Evolutionary conservation across 2,888 invertebrate species (phyloP).

Genomic region (Mimumesa dahlbomi): DNA sequence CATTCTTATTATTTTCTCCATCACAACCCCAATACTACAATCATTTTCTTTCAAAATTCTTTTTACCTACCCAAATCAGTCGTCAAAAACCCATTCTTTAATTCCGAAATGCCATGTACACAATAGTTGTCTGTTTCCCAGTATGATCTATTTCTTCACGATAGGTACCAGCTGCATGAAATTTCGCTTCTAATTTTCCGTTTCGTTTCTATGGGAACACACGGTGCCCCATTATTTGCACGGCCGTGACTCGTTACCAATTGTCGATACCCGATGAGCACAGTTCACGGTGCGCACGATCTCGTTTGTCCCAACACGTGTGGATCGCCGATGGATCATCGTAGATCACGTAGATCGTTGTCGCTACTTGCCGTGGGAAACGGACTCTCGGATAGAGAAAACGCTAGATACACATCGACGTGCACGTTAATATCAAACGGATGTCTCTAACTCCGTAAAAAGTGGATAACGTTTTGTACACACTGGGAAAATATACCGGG

Average conservation of each 20-base stretch:
- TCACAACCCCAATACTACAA: too few species aligned
- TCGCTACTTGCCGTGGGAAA: constrained; percentile 23
- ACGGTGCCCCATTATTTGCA: constrained; percentile 2
- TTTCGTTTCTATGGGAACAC: too few species aligned
- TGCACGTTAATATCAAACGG: constrained; percentile 3
- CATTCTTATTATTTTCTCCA: too few species aligned
- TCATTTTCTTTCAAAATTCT: too few species aligned
- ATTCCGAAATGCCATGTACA: too few species aligned
- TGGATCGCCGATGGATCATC: constrained; percentile 26
- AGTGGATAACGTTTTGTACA: constrained; percentile 1
- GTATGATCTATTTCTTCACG: too few species aligned
- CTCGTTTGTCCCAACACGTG: constrained; percentile 19
- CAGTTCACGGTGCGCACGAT: constrained; percentile 21
- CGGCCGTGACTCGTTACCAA: constrained; percentile 24
- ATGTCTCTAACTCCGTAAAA: constrained; percentile 6
- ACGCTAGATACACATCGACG: constrained; percentile 5
- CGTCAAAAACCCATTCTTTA: too few species aligned
- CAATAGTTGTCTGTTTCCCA: too few species aligned
- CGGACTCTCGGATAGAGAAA: constrained; percentile 4
- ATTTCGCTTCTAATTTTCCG: too few species aligned
- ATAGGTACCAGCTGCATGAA: too few species aligned
- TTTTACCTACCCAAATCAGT: too few species aligned
- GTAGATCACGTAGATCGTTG: constrained; percentile 25
- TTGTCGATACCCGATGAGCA: constrained; percentile 21
- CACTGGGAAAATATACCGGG: background rate